Evolutionary conservation across 2,797 vertebrate species (phyloP), one percentile per base, ranked within the genome.

Genomic region (Semaprochilodus insignis): DNA sequence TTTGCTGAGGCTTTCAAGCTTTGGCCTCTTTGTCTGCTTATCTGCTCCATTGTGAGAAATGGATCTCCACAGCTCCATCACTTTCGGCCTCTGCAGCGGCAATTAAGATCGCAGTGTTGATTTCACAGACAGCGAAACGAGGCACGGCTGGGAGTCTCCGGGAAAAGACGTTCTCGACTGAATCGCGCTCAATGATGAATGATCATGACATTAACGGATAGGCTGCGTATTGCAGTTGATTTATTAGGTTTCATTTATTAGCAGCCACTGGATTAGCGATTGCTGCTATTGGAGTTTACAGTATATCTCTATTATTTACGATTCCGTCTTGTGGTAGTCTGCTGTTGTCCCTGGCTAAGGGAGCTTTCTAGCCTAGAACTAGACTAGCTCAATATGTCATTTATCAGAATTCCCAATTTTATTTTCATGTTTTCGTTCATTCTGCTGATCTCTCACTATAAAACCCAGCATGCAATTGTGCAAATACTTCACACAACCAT

Each of bases 81-180:
- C 34, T 70, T 86, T 82, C 72, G 59, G 62, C 73, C 59, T 62
- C 55, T 59, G 27, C 63, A 59, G 72, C 31, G 52, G 79, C 59
- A 66, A 67, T 84, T 84, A 84, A 63, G 76, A 77, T 77, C n/a
- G 55, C 23, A 44, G 34, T 23, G 36, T 48, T 74, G 80, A 80
- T 84, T 74, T 76, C 67, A 63, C 77, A 80, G 65, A 60, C 60
- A 67, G 71, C 63, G 40, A 31, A 66, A 69, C 1, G 16, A 19
- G 52, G 25, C 19, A 51, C 65, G 27, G 21, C 60, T 34, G n/a
- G 54, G 27, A 40, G 69, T 40, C 57, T 6, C 16, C 4, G 62
- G 48, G 55, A n/a, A 27, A 15, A 13, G n/a, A 52, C 21, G 52
- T 2, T 27, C 2, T 60, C 11, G 31, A 15, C 3, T 7, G 15